A percentile compares a stretch with the other conserved stretches of the same genome.
Conservation (phyloP, 2,113 vertebrate genomes). For the Octodon degus region DNA sequence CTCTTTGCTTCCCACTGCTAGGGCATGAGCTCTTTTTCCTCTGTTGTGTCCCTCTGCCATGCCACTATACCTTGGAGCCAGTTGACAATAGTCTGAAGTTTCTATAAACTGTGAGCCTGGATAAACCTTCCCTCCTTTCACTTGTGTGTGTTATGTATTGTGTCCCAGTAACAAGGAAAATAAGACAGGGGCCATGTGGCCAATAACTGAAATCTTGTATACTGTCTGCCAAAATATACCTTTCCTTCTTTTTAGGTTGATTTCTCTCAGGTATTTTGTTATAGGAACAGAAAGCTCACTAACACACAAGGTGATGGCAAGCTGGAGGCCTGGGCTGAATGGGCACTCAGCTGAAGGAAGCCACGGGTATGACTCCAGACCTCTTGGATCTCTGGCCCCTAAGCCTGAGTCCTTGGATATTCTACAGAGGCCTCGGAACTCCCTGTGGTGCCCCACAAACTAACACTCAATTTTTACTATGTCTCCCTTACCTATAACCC, state of each 20-base stretch:
- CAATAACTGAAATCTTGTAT: neutral
- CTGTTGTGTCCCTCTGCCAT: neutral
- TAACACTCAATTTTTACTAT: neutral
- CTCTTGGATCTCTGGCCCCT: neutral
- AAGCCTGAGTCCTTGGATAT: neutral
- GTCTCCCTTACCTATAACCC: neutral
- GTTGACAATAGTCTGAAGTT: neutral
- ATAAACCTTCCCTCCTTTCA: neutral
- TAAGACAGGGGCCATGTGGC: neutral
- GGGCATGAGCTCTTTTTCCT: neutral
- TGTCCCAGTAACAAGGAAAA: neutral
- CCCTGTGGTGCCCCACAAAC: neutral
- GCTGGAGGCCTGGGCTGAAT: neutral
- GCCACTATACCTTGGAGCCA: neutral
- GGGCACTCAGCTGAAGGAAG: neutral
- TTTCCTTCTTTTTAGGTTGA: neutral
- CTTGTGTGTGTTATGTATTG: neutral
- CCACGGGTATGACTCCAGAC: neutral
- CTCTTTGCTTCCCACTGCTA: neutral
- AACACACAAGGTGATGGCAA: neutral
- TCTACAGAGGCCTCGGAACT: neutral
- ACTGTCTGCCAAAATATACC: neutral
- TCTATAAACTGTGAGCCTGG: neutral
- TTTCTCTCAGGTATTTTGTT: neutral
- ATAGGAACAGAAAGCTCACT: neutral